Conservation (phyloP, 2,113 vertebrate species). For the Canis aureus region DNA sequence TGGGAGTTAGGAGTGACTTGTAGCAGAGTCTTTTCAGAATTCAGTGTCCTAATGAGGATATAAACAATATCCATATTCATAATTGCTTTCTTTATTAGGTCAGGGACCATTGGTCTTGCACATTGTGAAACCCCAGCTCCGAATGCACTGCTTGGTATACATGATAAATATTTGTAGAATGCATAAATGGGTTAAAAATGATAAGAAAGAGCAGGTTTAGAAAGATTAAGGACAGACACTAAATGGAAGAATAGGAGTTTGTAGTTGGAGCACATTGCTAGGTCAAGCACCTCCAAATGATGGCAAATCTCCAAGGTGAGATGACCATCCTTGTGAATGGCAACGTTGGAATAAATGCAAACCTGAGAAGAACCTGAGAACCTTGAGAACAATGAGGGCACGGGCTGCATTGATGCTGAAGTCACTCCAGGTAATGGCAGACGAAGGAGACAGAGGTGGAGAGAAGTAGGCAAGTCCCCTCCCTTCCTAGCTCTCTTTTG, state of each 20-base stretch:
- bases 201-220: background rate
- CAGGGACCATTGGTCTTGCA: background rate
- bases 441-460: background rate
- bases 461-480: background rate
- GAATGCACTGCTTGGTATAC: background rate
- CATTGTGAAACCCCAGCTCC: background rate
- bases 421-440: background rate
- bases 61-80: background rate
- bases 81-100: background rate
- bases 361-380: background rate
- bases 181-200: background rate
- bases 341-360: background rate
- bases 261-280: background rate
- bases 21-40: background rate
- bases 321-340: background rate
- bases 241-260: constrained; percentile 30
- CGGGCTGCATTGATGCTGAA: background rate
- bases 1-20: constrained; percentile 23
- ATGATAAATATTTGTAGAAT: constrained; percentile 3
- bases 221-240: background rate
- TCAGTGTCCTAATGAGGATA: background rate
- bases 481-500: background rate
- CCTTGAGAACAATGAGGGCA: background rate
- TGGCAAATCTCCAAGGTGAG: background rate
- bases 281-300: background rate